Conservation (phyloP, 2,797 vertebrate genomes). For the Pteropus rufus region DNA sequence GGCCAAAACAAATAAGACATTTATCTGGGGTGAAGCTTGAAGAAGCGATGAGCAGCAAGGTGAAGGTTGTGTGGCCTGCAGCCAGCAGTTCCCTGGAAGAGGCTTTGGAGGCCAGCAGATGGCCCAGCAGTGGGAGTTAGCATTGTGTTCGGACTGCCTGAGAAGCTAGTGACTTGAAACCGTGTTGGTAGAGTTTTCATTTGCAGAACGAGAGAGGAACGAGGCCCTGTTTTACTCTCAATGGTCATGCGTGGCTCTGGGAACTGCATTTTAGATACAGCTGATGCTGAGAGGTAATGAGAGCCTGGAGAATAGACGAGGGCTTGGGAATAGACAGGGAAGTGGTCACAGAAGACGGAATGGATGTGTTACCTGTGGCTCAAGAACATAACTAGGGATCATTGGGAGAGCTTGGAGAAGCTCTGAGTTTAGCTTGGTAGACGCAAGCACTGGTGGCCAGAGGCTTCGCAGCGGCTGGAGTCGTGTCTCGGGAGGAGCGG, state of each 20-base stretch:
- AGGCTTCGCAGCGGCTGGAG: not conserved
- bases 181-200: not conserved
- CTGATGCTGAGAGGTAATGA: not conserved
- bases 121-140: not conserved
- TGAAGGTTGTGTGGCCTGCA: not conserved
- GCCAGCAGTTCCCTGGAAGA: not conserved
- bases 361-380: not conserved
- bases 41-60: not conserved
- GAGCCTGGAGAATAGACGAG: not conserved
- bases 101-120: no score
- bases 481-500: not conserved
- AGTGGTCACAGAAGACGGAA: not conserved
- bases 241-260: not conserved
- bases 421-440: not conserved
- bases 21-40: not conserved
- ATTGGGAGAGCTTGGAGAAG: not conserved
- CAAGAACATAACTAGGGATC: not conserved
- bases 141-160: rapidly evolving
- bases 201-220: not conserved
- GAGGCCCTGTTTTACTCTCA: not conserved
- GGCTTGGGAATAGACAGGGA: no score
- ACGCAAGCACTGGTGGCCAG: not conserved
- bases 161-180: not conserved
- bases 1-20: rapidly evolving
- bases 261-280: not conserved